Evolutionary conservation across 37 sponge, comb jelly and placozoan species (phyloP).

Genomic region (Geodia barretti): DNA sequence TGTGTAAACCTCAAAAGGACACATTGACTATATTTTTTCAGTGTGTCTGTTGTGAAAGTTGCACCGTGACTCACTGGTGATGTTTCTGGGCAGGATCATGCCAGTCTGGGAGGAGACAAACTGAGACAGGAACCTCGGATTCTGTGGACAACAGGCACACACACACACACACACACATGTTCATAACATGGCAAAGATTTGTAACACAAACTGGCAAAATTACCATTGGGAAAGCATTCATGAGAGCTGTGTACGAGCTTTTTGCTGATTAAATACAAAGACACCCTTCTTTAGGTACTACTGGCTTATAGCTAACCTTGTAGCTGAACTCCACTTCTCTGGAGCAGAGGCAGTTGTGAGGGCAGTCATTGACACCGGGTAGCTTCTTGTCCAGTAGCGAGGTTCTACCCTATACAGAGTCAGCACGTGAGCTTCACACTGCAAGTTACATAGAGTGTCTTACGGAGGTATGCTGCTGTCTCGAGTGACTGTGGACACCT

Average conservation of each 20-base stretch:
- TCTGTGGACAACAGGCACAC: constrained; percentile 34
- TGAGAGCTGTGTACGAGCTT: not conserved
- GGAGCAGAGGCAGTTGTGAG: constrained; percentile 71
- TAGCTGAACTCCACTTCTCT: constrained; percentile 48
- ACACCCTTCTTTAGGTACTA: not conserved
- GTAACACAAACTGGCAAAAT: not conserved
- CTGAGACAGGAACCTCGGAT: constrained; percentile 73
- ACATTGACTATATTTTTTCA: not conserved
- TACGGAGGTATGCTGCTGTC: not conserved
- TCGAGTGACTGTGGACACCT: not conserved
- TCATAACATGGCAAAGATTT: not conserved
- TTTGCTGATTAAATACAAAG: not conserved
- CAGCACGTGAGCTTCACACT: not conserved
- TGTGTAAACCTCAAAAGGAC: not conserved
- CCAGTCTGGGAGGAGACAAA: constrained; percentile 77
- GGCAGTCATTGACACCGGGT: constrained; percentile 73
- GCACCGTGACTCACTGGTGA: constrained; percentile 53
- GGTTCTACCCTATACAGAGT: not conserved
- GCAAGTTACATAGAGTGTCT: not conserved
- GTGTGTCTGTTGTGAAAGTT: not conserved
- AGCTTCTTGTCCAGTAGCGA: too few relatives aligned
- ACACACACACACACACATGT: not conserved
- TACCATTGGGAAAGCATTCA: not conserved
- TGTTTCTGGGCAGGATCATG: constrained; percentile 70
- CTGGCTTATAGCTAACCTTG: constrained; percentile 44